Percentiles rank a stretch among this genome's conserved stretches.
Conservation (phyloP, 2,888 invertebrate genomes). For the Stenotaenia linearis region DNA sequence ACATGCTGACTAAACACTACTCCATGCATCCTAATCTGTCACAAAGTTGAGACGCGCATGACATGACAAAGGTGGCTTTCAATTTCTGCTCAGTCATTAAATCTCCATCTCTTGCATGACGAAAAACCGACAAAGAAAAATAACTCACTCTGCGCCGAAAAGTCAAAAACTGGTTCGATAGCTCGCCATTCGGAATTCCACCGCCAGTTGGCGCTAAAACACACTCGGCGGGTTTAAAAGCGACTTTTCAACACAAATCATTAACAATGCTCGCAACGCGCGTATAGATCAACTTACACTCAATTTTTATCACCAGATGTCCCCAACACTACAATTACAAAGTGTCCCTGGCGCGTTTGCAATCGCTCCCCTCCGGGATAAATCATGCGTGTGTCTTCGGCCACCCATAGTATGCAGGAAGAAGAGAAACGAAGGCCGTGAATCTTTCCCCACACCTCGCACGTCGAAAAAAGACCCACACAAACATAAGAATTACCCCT, state of each 20-base stretch:
- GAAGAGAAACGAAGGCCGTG: background rate
- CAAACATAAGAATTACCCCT: background rate
- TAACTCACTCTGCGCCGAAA: background rate
- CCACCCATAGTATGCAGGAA: background rate
- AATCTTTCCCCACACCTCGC: background rate
- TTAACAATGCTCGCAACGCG: background rate
- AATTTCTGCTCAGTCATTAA: background rate
- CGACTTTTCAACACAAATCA: background rate
- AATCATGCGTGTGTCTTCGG: background rate
- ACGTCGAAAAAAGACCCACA: background rate
- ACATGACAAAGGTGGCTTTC: background rate
- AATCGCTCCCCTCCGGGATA: background rate
- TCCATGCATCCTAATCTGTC: background rate
- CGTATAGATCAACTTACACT: background rate
- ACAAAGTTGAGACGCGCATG: background rate
- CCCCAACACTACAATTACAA: background rate
- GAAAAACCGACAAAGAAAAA: background rate
- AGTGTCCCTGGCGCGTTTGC: background rate
- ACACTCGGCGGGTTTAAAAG: background rate
- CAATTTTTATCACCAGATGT: background rate
- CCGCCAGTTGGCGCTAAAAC: background rate
- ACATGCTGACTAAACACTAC: background rate
- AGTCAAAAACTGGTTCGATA: background rate
- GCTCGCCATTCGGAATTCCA: background rate
- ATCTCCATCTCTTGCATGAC: background rate